phyloP scores from a whole-genome alignment of 2,113 vertebrate genomes.

The Ammodytes marinus region DNA sequence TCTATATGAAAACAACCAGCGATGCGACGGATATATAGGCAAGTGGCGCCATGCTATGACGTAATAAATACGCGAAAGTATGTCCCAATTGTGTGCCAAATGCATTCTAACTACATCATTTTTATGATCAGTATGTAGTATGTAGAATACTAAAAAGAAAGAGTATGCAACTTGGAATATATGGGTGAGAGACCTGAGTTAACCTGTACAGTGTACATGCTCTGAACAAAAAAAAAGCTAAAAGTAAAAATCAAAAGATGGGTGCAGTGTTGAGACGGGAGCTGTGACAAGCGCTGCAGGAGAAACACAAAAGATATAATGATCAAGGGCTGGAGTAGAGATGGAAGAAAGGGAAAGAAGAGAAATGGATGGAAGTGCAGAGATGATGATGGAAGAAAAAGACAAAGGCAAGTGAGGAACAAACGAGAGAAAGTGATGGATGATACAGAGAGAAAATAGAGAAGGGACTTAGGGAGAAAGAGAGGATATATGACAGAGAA shows the following conservation, averaged over 20 bases:
- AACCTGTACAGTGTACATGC: conserved; percentile 14
- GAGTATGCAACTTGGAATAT: no score
- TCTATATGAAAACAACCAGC: no score
- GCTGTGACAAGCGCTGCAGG: conserved; percentile 33
- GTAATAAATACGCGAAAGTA: no score
- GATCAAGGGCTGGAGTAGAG: conserved; percentile 11
- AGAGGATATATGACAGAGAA: not conserved
- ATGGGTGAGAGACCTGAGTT: conserved; percentile 29
- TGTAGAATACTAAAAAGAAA: no score
- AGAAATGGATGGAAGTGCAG: not conserved
- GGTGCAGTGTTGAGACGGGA: conserved; percentile 26
- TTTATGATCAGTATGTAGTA: no score
- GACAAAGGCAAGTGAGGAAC: conserved; percentile 9
- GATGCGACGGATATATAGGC: no score
- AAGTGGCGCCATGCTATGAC: no score
- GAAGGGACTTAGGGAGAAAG: not conserved
- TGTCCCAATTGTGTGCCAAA: no score
- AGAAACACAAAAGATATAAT: conserved; percentile 22
- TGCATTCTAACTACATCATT: no score
- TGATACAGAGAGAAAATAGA: not conserved
- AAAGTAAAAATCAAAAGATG: conserved; percentile 39
- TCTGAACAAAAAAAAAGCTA: not conserved
- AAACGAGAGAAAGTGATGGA: conserved; percentile 13
- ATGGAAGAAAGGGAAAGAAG: conserved; percentile 20
- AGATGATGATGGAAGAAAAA: conserved; percentile 8